These are phyloP conservation scores for Ormyrus nitidulus DNA, from an alignment of 2,888 invertebrate species.

Conservation along the genomic window DNA sequence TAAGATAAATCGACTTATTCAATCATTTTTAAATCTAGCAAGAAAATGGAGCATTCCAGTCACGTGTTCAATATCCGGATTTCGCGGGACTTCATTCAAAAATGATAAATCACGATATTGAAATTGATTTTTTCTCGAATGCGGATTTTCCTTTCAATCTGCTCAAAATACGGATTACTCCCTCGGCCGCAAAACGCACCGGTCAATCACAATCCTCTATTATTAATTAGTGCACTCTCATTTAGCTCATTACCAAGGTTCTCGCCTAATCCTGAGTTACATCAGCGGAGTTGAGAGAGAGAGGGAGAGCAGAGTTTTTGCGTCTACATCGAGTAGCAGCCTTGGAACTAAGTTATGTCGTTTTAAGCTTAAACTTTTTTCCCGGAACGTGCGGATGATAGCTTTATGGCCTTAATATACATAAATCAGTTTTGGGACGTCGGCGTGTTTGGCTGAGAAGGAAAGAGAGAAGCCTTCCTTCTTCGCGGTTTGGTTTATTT, in stretches of 20 bases:
- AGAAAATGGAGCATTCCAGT: not conserved
- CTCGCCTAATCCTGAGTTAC: not conserved
- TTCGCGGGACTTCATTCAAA: slow-evolving; percentile 1
- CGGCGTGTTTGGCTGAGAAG: not conserved
- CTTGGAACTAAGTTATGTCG: not conserved
- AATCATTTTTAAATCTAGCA: not conserved
- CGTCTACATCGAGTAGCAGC: too few species aligned
- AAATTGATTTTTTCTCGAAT: too few species aligned
- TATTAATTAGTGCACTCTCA: too few species aligned
- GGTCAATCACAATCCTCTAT: too few species aligned
- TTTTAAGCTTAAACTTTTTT: slow-evolving; percentile 11
- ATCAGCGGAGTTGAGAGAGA: not conserved
- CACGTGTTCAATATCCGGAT: slow-evolving; percentile 26
- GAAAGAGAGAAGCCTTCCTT: not conserved
- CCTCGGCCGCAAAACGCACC: too few species aligned
- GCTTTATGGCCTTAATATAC: slow-evolving; percentile 34
- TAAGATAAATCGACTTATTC: not conserved
- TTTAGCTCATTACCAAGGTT: not conserved
- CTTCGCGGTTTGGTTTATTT: not conserved
- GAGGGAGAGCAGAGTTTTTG: not conserved
- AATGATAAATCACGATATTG: slow-evolving; percentile 3
- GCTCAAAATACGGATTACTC: too few species aligned
- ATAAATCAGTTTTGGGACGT: slow-evolving; percentile 30
- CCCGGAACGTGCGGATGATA: slow-evolving; percentile 31
- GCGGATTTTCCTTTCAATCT: too few species aligned